Percentiles rank a stretch among this genome's conserved stretches.
Conservation (phyloP, 2,888 invertebrate species). For the Gastracanthus pulcherrimus region DNA sequence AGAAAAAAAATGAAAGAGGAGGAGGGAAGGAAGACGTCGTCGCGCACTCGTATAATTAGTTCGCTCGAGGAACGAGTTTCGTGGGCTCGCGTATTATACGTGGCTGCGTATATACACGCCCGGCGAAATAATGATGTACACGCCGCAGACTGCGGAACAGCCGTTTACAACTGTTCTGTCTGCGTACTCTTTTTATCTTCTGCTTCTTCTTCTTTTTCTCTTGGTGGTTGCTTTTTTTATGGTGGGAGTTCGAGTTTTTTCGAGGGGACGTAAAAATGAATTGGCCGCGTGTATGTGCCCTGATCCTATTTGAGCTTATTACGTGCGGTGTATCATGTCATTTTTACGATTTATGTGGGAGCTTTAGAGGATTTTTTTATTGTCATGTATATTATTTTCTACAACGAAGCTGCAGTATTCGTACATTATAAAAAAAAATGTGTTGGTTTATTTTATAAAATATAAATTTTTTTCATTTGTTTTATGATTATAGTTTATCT, state of each 20-base stretch:
- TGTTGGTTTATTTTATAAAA: no score
- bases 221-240: constrained; percentile 2
- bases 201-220: background rate
- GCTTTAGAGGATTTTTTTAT: background rate
- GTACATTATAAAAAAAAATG: no score
- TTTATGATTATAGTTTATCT: no score
- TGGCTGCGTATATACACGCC: background rate
- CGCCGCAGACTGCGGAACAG: background rate
- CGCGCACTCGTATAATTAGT: constrained; percentile 44
- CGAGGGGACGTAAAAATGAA: background rate
- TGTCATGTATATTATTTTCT: background rate
- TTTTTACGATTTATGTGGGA: background rate
- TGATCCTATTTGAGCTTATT: constrained; percentile 21
- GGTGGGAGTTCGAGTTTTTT: background rate
- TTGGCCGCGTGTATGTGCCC: background rate
- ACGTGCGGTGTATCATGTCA: background rate
- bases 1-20: background rate
- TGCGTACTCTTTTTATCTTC: background rate
- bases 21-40: background rate
- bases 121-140: constrained; percentile 42
- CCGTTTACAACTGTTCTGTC: constrained; percentile 25
- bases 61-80: constrained; percentile 51
- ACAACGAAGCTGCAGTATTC: no score
- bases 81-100: background rate
- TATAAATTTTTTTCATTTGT: background rate